phyloP scores from a whole-genome alignment of 1,140 invertebrate genomes.

The Cherax quadricarinatus region DNA sequence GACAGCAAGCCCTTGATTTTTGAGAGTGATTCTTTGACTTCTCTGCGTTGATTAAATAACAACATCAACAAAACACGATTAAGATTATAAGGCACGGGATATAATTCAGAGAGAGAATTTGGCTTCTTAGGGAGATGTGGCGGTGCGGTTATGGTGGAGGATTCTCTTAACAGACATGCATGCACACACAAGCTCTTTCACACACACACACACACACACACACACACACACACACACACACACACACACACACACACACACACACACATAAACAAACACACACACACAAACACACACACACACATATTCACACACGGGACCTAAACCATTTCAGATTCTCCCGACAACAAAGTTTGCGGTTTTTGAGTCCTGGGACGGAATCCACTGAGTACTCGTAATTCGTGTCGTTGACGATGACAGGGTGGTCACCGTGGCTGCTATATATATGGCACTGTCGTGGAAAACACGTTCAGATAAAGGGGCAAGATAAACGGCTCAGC shows the following conservation, averaged over 20 bases:
- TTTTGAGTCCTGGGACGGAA: constrained; percentile 30
- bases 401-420: constrained; percentile 42
- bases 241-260: too few relatives aligned
- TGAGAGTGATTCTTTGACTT: not conserved
- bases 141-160: not conserved
- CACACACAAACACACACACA: too few relatives aligned
- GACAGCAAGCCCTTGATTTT: not conserved
- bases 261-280: too few relatives aligned
- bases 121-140: constrained; percentile 42
- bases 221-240: too few relatives aligned
- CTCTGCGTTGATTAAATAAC: not conserved
- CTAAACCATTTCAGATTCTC: not conserved
- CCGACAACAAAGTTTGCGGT: not conserved
- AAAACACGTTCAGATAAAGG: constrained; percentile 45
- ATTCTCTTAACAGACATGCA: not conserved
- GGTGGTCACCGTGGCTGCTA: constrained; percentile 25
- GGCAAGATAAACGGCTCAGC: constrained; percentile 50
- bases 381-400: constrained; percentile 65
- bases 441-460: constrained; percentile 67
- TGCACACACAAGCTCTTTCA: not conserved
- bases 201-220: not conserved
- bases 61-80: constrained; percentile 4
- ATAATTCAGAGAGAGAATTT: constrained; percentile 33
- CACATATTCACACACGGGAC: not conserved
- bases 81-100: not conserved